A percentile compares a stretch with the other conserved stretches of the same genome.
Evolutionary conservation across 2,113 vertebrate genomes (phyloP).

Genomic region (Alectura lathami): DNA sequence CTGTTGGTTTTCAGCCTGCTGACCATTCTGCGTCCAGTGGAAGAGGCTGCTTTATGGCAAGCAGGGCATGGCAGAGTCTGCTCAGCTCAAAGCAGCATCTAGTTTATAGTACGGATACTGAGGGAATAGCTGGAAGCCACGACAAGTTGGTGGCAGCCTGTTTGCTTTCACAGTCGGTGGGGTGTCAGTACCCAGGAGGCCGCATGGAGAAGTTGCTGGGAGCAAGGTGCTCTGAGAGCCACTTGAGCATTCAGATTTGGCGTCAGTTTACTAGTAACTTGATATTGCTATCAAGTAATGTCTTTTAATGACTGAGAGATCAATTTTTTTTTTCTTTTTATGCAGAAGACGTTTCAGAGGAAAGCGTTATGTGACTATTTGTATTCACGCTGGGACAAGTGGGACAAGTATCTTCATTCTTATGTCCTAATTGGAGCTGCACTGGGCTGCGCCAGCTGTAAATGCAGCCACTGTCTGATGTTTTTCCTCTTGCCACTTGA

Average conservation of each 20-base stretch:
- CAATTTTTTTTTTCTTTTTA: neutral
- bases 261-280: neutral
- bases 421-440: neutral
- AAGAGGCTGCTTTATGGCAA: neutral
- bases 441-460: fast-evolving
- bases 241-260: neutral
- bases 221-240: fast-evolving
- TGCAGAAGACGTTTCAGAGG: neutral
- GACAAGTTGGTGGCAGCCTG: neutral
- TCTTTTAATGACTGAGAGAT: neutral
- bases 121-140: neutral
- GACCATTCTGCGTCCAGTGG: fast-evolving
- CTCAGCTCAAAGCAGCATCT: fast-evolving
- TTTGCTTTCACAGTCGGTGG: neutral
- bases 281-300: fast-evolving
- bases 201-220: fast-evolving
- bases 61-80: neutral
- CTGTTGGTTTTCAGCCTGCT: fast-evolving
- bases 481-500: neutral
- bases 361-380: neutral
- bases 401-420: neutral
- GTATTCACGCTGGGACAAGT: neutral
- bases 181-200: fast-evolving
- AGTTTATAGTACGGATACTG: fast-evolving
- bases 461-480: neutral